A percentile compares a stretch with the other conserved stretches of the same genome.
Conservation (phyloP, 2,113 vertebrate genomes). For the Sinocyclocheilus grahami region DNA sequence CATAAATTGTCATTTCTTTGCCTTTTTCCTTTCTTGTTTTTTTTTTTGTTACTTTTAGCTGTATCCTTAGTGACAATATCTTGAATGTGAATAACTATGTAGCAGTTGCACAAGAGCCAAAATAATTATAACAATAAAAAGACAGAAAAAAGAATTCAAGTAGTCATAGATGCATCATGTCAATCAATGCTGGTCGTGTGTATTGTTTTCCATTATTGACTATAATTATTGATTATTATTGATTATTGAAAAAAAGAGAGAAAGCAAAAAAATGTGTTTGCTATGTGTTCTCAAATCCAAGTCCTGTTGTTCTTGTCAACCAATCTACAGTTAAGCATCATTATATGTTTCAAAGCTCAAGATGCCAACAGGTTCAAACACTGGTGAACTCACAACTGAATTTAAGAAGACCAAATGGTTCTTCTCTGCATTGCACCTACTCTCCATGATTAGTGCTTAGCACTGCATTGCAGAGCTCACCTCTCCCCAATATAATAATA, state of each 20-base stretch:
- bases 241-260: neutral
- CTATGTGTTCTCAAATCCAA: neutral
- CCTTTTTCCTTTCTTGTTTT: conserved; percentile 65
- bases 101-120: conserved; percentile 99
- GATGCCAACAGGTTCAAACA: neutral
- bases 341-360: neutral
- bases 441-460: conserved; percentile 30
- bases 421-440: conserved; percentile 36
- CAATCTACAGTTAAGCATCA: neutral
- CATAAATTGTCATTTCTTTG: conserved; percentile 73
- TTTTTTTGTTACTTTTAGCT: conserved; percentile 85
- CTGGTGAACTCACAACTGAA: conserved; percentile 38
- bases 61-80: conserved; percentile 91
- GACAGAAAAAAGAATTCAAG: conserved; percentile 80
- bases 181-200: conserved; percentile 72
- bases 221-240: too few relatives aligned
- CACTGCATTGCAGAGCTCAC: conserved; percentile 41
- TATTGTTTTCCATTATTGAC: conserved; percentile 68
- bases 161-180: conserved; percentile 81
- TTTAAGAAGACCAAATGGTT: conserved; percentile 12
- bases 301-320: neutral
- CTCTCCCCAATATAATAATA: conserved; percentile 1
- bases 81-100: conserved; percentile 99
- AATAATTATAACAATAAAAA: conserved; percentile 80
- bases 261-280: neutral